These are phyloP conservation scores for Condylura cristata DNA, from an alignment of 2,113 vertebrate species.

Conservation along the genomic window DNA sequence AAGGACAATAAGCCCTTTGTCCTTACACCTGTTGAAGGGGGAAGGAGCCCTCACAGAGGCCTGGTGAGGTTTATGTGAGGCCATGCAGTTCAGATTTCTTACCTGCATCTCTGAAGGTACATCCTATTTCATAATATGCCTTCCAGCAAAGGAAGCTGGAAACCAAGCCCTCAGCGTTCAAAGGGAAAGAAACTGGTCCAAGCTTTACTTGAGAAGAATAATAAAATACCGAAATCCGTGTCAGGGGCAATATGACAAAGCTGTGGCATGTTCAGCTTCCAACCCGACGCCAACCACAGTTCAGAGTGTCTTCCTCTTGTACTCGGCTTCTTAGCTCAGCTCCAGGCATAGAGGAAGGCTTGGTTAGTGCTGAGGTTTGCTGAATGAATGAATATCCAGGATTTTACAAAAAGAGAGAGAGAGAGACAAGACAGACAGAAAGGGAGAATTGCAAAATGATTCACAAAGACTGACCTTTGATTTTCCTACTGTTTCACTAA, in stretches of 20 bases:
- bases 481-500: background rate
- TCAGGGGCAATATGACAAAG: background rate
- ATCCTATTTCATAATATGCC: conserved; percentile 39
- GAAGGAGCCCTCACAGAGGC: conserved; percentile 31
- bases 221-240: background rate
- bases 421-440: too few species aligned
- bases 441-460: background rate
- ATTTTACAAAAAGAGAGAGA: background rate
- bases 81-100: conserved; percentile 61
- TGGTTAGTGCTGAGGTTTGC: background rate
- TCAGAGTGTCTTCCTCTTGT: background rate
- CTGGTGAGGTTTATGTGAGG: conserved; percentile 36
- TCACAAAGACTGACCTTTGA: background rate
- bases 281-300: background rate
- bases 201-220: background rate
- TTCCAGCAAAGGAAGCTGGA: conserved; percentile 52
- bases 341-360: background rate
- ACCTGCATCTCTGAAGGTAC: conserved; percentile 32
- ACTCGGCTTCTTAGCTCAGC: background rate
- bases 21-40: conserved; percentile 58
- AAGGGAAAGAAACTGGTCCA: background rate
- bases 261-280: background rate
- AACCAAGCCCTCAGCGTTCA: background rate
- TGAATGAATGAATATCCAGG: background rate
- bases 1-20: conserved; percentile 73